Evolutionary conservation across 2,113 vertebrate genomes (phyloP).

Genomic region (mouse (Mus musculus)): GRCm39 chr15:79177501-79178000

Average conservation of each 20-base stretch:
- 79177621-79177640: not conserved
- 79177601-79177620: not conserved
- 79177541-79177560: not conserved
- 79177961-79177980: too few species aligned
- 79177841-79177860: not conserved
- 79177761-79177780: not conserved
- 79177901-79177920: too few species aligned
- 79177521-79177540: not conserved
- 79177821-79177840: not conserved
- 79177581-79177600: not conserved
- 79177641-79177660: fast-evolving
- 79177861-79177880: not conserved
- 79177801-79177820: not conserved
- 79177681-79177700: not conserved
- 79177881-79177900: too few species aligned
- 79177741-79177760: too few species aligned
- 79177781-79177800: not conserved
- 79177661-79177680: too few species aligned
- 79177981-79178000: too few species aligned
- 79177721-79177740: fast-evolving
- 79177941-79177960: too few species aligned
- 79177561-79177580: not conserved
- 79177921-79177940: too few species aligned
- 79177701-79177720: not conserved
- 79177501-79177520: not conserved